Evolutionary conservation across 2,888 invertebrate genomes (phyloP).

Genomic region (Sminthurinus aureus): DNA sequence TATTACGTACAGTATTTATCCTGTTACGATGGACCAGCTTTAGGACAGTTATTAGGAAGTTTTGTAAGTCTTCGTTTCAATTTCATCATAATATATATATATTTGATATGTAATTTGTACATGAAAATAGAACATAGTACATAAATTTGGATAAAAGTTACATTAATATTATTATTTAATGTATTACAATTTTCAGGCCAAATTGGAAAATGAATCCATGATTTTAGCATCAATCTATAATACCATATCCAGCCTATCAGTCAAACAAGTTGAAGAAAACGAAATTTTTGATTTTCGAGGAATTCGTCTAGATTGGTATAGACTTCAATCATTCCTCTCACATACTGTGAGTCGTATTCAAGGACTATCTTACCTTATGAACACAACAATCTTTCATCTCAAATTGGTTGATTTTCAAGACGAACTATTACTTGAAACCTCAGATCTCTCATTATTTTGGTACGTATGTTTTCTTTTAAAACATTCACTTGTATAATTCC

Average conservation of each 20-base stretch:
- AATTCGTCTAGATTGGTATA: constrained; percentile 95
- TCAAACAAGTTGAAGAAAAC: constrained; percentile 96
- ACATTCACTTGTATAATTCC: too few species aligned
- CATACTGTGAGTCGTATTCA: constrained; percentile 66
- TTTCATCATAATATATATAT: too few species aligned
- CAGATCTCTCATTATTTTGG: constrained; percentile 97
- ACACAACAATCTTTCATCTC: constrained; percentile 95
- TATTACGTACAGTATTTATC: constrained; percentile 97
- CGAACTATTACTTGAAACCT: constrained; percentile 95
- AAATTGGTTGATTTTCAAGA: constrained; percentile 98
- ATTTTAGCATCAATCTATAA: constrained; percentile 92
- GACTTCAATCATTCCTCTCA: constrained; percentile 93
- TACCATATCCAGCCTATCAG: constrained; percentile 82
- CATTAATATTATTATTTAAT: too few species aligned
- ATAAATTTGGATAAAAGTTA: too few species aligned
- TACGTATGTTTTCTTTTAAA: constrained; percentile 60
- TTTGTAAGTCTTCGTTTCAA: constrained; percentile 63
- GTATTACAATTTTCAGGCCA: constrained; percentile 62
- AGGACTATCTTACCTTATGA: constrained; percentile 88
- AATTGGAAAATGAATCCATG: constrained; percentile 92
- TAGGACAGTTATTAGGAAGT: constrained; percentile 84
- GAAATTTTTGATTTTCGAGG: constrained; percentile 95
- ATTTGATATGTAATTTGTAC: too few species aligned
- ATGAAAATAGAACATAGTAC: too few species aligned
- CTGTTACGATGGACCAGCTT: constrained; percentile 92